Base-by-base conservation (phyloP, 1,140 invertebrate species). In the Idris sp. region DNA sequence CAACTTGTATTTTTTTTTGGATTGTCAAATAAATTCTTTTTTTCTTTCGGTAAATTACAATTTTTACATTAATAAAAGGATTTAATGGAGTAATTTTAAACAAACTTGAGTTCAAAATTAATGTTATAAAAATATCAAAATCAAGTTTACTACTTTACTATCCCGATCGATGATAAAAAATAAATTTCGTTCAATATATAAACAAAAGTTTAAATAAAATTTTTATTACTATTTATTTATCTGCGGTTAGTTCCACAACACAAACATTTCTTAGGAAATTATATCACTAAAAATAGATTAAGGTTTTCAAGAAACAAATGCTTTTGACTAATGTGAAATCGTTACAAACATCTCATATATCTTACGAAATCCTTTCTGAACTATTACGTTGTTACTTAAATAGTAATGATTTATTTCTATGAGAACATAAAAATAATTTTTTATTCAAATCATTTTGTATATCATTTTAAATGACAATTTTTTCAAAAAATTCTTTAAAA, bases 311-410 rank as follows among this genome's bases (percentile, higher is more conserved):
- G 38, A 41, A 68, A 51, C 53, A 49, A 56, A 14, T 49, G 53
- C 28, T 56, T 67, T 56, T 26, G 25, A 33, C 51, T 56, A 67
- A 67, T 67, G 62, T 41, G 8, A 67, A 67, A 67, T 67, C 62
- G 62, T 67, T 67, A 56, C 49, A 10, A 1, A 22, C 15, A 5
- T 18, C 15, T 19, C 9, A 22, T 35, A 35, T 26, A 9, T 33
- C 11, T 54, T 30, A 5, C 11, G 6, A 15, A 36, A 36, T 18
- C 25, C 19, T 6, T 22, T 22, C 6, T 22, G 2, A 22, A 22
- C 19, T 22, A 2, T 22, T 6, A n/a, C n/a, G n/a, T n/a, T n/a
- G n/a, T n/a, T n/a, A n/a, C n/a, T n/a, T n/a, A n/a, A n/a, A n/a
- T n/a, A n/a, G n/a, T n/a, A n/a, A n/a, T n/a, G n/a, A n/a, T n/a